Conservation (phyloP, 2,797 vertebrate genomes). For the Ibycter americanus region DNA sequence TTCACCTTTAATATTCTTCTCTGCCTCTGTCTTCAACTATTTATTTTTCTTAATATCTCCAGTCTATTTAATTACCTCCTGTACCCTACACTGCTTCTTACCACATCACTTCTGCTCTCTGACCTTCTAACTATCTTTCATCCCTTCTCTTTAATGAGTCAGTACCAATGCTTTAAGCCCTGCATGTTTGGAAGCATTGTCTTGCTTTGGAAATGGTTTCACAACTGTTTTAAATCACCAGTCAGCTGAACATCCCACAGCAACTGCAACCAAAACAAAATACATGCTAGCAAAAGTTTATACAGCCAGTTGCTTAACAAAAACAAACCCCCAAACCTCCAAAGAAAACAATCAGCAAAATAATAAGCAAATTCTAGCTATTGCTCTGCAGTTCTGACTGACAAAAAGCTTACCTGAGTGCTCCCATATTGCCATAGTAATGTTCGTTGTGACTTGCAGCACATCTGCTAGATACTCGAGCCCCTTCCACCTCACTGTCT, state of each 20-base stretch:
- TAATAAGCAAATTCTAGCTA: background rate
- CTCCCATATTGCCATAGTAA: constrained; percentile 91
- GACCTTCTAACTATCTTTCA: background rate
- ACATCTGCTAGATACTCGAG: constrained; percentile 80
- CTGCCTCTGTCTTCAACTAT: background rate
- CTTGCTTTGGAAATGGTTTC: background rate
- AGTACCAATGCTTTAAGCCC: background rate
- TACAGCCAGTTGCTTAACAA: background rate
- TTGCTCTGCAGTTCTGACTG: background rate
- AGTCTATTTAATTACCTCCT: background rate
- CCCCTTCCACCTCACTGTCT: constrained; percentile 78
- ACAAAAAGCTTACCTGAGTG: constrained; percentile 80
- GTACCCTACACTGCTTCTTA: background rate
- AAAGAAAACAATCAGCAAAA: background rate
- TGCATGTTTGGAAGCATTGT: background rate
- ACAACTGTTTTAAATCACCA: background rate
- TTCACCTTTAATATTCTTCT: background rate
- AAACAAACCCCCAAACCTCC: background rate
- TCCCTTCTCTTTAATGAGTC: background rate
- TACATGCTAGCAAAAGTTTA: background rate
- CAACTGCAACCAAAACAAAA: constrained; percentile 7
- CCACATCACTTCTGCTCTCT: background rate
- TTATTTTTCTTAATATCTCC: background rate
- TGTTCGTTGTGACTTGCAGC: constrained; percentile 87
- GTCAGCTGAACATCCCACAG: background rate